phyloP scores from a whole-genome alignment of 2,888 invertebrate species.

The Mongoloraphidia duomilia region DNA sequence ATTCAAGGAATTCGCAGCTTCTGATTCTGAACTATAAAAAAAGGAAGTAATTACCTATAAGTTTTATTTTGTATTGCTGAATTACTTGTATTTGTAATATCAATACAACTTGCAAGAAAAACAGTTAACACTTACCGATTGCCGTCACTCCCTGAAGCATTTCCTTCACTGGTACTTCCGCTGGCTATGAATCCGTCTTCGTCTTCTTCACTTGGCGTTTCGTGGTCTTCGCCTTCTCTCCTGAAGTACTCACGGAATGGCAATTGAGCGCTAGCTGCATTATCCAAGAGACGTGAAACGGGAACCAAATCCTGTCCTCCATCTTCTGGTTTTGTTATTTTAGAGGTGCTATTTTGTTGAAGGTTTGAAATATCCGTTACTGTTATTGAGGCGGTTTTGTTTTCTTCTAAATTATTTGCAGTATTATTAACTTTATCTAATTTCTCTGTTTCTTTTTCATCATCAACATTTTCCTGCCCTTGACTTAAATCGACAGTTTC shows the following conservation, averaged over 20 bases:
- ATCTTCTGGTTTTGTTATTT: conserved; percentile 25
- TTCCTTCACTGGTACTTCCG: conserved; percentile 63
- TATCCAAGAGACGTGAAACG: conserved; percentile 58
- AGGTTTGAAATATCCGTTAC: conserved; percentile 11
- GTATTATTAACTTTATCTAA: neutral
- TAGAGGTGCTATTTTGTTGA: conserved; percentile 10
- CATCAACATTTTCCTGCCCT: neutral
- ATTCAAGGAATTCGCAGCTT: conserved; percentile 24
- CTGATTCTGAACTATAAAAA: conserved; percentile 46
- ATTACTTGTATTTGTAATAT: no score
- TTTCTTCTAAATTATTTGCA: neutral
- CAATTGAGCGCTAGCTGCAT: conserved; percentile 46
- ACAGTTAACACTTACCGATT: conserved; percentile 40
- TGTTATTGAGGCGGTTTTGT: neutral
- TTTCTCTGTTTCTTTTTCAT: neutral
- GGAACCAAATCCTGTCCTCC: conserved; percentile 57
- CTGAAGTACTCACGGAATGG: conserved; percentile 52
- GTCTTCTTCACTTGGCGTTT: conserved; percentile 42
- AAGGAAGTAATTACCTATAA: neutral
- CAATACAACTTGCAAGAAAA: neutral
- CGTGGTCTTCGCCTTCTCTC: conserved; percentile 33
- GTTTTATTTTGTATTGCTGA: neutral
- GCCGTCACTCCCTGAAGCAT: conserved; percentile 72
- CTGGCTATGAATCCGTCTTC: conserved; percentile 70
- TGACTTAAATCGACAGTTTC: no score